Evolutionary conservation across 2,113 vertebrate genomes (phyloP), one percentile per base, ranked within the genome.

Genomic region (Corvus hawaiiensis): DNA sequence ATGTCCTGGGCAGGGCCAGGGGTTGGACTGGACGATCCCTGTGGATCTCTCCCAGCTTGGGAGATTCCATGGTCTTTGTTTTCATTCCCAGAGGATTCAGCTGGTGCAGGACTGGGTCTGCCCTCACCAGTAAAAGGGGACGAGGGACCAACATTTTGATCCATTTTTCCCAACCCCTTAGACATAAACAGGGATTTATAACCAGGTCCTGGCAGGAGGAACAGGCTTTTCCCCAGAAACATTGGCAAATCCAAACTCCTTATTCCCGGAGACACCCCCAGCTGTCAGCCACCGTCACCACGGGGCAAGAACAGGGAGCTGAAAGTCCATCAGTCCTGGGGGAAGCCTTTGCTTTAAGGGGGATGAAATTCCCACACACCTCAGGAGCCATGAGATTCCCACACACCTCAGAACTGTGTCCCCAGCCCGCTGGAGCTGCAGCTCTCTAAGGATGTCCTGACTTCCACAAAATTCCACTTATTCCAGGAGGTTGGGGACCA

Each of bases 201-300:
- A 43, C 20, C 73, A 56, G 28, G 27, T 35, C 23, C 21, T n/a
- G 76, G 61, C 49, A 44, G 73, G 30, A 72, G n/a, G 33, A 15
- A 67, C 26, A 59, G 56, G 56, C 10, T 51, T 19, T 68, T 26
- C 30, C 61, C 35, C 39, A 9, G 52, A 44, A 27, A 3, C 0
- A 0, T 4, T 51, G 68, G n/a, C 62, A 82, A 72, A 72, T n/a
- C 22, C 54, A 27, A 52, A 32, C 3, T 27, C 6, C 11, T 77
- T 54, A 71, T 75, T 77, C 69, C 35, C 0, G 0, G 78, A 37
- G 52, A 54, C 0, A 0, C 17, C 0, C 1, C 16, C 3, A 2
- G 24, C 62, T 68, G 54, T 39, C 85, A 90, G 75, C 46, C 32
- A 16, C 2, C 2, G 10, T 30, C 72, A 63, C 52, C 55, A 52